Evolutionary conservation across 2,888 invertebrate species (phyloP).

Genomic region (Thymelicus acteon): DNA sequence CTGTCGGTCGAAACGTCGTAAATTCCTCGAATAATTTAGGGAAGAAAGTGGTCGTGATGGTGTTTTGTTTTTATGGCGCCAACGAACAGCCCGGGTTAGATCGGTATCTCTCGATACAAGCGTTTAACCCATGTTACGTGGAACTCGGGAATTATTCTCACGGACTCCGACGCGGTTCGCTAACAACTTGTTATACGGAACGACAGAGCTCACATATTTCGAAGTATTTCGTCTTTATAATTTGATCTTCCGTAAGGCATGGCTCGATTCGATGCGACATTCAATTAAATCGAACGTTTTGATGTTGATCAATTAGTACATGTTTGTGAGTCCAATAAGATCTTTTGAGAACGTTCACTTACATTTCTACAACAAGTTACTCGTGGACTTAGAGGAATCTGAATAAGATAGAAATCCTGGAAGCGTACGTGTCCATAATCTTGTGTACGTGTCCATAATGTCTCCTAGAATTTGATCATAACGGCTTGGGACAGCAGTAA

Average conservation of each 20-base stretch:
- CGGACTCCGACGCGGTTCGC: conserved; percentile 65
- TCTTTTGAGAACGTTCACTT: background rate
- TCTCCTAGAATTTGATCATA: conserved; percentile 51
- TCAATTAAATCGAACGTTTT: conserved; percentile 19
- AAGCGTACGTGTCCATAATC: conserved; percentile 35
- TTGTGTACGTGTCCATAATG: conserved; percentile 41
- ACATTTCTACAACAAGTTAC: background rate
- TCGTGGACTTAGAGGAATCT: background rate
- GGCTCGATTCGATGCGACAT: conserved; percentile 8
- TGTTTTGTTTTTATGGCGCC: conserved; percentile 85
- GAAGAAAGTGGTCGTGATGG: conserved; percentile 81
- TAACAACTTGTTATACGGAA: conserved; percentile 76
- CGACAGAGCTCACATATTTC: conserved; percentile 51
- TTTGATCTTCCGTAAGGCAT: conserved; percentile 5
- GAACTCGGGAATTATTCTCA: conserved; percentile 79
- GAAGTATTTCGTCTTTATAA: conserved; percentile 29
- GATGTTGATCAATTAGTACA: conserved; percentile 8
- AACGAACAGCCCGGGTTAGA: conserved; percentile 80
- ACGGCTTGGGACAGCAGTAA: conserved; percentile 59
- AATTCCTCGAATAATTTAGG: conserved; percentile 84
- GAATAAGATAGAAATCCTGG: conserved; percentile 16
- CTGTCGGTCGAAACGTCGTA: conserved; percentile 80
- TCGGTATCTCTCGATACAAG: conserved; percentile 81
- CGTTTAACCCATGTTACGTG: conserved; percentile 83
- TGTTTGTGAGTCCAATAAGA: conserved; percentile 5